These are phyloP conservation scores for Metacarcinus magister DNA, from an alignment of 2,888 invertebrate genomes.

Conservation along the genomic window DNA sequence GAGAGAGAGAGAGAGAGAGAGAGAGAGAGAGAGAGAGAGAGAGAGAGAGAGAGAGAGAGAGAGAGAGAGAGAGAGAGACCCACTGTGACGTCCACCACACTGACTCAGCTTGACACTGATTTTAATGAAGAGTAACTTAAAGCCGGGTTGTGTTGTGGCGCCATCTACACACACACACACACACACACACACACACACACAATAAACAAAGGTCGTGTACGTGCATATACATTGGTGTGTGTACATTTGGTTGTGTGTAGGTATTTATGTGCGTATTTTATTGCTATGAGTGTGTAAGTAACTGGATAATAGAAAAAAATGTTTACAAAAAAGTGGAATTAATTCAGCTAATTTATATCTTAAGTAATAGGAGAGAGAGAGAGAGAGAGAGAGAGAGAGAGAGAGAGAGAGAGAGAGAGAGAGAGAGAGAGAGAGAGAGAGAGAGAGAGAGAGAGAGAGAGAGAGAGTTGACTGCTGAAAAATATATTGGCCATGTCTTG, in stretches of 20 bases:
- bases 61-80: background rate
- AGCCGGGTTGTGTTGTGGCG: background rate
- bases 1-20: background rate
- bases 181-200: conserved; percentile 20
- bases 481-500: background rate
- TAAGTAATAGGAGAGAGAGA: background rate
- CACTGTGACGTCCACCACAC: background rate
- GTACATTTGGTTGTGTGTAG: conserved; percentile 7
- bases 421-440: conserved; percentile 47
- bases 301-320: background rate
- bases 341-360: no score
- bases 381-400: conserved; percentile 63
- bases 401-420: conserved; percentile 66
- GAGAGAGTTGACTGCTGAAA: conserved; percentile 2
- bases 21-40: conserved; percentile 2
- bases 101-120: background rate
- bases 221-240: background rate
- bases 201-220: background rate
- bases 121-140: background rate
- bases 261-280: background rate
- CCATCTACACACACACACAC: background rate
- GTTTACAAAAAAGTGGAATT: no score
- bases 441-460: background rate
- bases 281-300: background rate
- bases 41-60: conserved; percentile 2